Base-by-base conservation (phyloP, 2,797 vertebrate species). In the Anguilla pacifica region DNA sequence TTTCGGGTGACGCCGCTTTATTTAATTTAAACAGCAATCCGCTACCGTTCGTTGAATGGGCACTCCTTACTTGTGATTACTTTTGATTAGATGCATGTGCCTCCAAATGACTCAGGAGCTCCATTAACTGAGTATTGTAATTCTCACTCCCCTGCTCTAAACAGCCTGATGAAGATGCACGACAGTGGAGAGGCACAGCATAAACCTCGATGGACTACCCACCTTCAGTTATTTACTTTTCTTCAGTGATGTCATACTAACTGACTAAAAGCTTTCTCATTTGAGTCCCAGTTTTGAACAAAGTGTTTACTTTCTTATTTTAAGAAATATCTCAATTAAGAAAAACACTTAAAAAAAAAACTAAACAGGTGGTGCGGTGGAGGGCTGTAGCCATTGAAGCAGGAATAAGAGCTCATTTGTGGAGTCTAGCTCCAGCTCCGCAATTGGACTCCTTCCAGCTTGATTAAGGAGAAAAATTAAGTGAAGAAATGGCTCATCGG, bases 391-490 rank as follows among this genome's bases (percentile, higher is more conserved):
- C 6, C 46, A 49, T 6, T n/a, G 74, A 79, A 46, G 74, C 74
- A 46, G 35, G 35, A 39, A 79, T 79, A 79, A 79, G 74, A 79
- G 74, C 74, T 17, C 74, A 79, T 79, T 79, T 79, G 39, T 4
- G 31, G 39, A 79, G 39, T 39, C 35, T 22, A 39, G 43, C 79
- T 51, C 79, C 79, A 4, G 86, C 87, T 85, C 17, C 46, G 59
- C 84, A 83, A 81, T 86, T 85, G 87, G 77, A 86, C 53, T 51
- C 28, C 7, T 46, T 90, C 89, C 89, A 88, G 90, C 53, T 90
- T 90, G 55, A 86, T 88, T 90, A 88, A 79, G 22, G 49, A 88
- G 83, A 57, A 46, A 81, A 86, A 86, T 89, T 67, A 87, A 64
- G 46, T 25, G 49, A 55, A 82, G 70, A 82, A 88, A 91, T n/a